Base-by-base conservation (phyloP, 53 echinoderm and acorn worm species). In the Holothuria scabra region DNA sequence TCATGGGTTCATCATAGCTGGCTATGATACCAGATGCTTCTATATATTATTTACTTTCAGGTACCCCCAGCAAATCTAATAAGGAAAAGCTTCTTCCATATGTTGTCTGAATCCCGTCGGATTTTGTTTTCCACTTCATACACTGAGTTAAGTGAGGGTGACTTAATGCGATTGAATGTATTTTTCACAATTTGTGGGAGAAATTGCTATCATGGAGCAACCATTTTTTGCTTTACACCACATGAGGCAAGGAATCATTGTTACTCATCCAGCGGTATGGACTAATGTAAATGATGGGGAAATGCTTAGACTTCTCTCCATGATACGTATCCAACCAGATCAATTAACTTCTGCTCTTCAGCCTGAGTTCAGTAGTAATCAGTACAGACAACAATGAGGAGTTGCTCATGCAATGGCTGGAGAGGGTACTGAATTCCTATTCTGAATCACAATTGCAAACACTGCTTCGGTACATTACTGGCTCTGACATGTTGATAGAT, bases 371-470 rank as follows among this genome's bases (percentile, higher is more conserved):
- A 65, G 65, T 65, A 31, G 31, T n/a, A 23, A 23, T 65, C 13
- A 13, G 13, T 65, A 32, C 23, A 65, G 65, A 65, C n/a, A 65
- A 65, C 31, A 65, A 65, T 65, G 65, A 65, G 31, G 65, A 65
- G 65, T 22, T 65, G 21, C 26, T 65, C 26, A 22, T 65, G 4
- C 65, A 65, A 31, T 65, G 65, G 65, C 25, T 65, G 25, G 65
- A 65, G 12, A 26, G 24, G 24, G 65, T 8, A 4, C 26, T 65
- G 0, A 65, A 65, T 65, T n/a, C 65, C 26, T 65, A 65, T 65
- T 65, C 65, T 22, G 26, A 20, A n/a, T 4, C 3, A 60, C 4
- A 60, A 24, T 24, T 60, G 24, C 21, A 24, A 8, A 60, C 60
- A 5, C 5, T 60, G 21, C 60, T 35, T 35, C 35, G 35, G 6